Percentiles rank a stretch among this genome's conserved stretches.
These are phyloP conservation scores for Apamea epomidion DNA, from an alignment of 2,888 invertebrate species.

Conservation along the genomic window DNA sequence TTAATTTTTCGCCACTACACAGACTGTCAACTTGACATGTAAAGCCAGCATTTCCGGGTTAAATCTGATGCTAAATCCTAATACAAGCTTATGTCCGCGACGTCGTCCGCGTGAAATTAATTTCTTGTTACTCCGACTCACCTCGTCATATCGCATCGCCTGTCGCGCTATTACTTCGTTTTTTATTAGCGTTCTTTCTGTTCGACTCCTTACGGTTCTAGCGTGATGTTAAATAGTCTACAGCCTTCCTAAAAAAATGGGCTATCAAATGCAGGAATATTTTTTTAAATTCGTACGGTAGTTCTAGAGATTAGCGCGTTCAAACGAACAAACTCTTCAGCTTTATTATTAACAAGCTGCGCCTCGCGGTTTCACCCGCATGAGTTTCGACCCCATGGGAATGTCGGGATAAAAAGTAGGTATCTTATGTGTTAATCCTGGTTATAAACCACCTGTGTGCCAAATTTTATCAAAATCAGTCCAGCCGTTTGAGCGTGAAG, in stretches of 20 bases:
- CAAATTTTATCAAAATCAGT: too few species aligned
- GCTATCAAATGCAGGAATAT: background rate
- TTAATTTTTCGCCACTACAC: slow-evolving; percentile 33
- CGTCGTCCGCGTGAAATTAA: background rate
- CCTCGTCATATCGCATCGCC: background rate
- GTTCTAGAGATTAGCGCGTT: background rate
- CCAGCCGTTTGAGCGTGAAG: too few species aligned
- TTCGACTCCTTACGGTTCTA: background rate
- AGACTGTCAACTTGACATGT: slow-evolving; percentile 11
- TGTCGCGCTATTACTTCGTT: background rate
- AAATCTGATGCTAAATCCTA: slow-evolving; percentile 3
- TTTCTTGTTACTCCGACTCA: background rate
- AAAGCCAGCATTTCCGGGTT: slow-evolving; percentile 9
- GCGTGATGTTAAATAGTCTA: background rate
- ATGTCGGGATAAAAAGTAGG: too few species aligned
- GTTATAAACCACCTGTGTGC: too few species aligned
- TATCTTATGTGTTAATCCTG: too few species aligned
- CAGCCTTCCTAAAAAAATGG: background rate
- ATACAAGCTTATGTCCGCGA: background rate
- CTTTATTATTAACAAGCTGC: too few species aligned
- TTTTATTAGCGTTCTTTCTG: too few species aligned
- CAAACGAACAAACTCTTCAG: too few species aligned
- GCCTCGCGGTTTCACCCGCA: too few species aligned
- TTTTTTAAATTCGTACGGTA: background rate
- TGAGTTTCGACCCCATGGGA: too few species aligned